These are phyloP conservation scores for Heteromormyrus szaboi DNA, from an alignment of 2,797 vertebrate species.

Conservation along the genomic window DNA sequence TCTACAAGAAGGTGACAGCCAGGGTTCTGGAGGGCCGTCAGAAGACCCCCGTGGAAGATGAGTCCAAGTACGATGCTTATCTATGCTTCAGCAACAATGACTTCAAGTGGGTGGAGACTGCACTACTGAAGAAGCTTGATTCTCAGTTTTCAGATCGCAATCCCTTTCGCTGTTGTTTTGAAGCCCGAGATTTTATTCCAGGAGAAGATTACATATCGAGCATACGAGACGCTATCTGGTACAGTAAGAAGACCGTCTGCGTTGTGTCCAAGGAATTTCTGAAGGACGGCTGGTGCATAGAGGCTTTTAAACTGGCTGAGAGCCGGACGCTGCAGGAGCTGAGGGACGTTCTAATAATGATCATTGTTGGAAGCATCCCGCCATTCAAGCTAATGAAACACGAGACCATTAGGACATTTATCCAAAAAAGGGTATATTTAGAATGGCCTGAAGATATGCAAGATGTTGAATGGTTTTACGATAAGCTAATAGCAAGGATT, in stretches of 20 bases:
- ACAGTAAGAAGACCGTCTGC: conserved; percentile 75
- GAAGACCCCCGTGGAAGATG: conserved; percentile 16
- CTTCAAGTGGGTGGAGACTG: conserved; percentile 76
- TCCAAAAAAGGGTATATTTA: conserved; percentile 66
- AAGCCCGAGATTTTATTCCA: conserved; percentile 83
- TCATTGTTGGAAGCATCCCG: conserved; percentile 74
- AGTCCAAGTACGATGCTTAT: conserved; percentile 67
- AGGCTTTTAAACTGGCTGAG: conserved; percentile 76
- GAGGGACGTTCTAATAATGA: conserved; percentile 65
- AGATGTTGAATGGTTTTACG: conserved; percentile 78
- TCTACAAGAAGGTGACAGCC: conserved; percentile 58
- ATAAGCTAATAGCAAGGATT: conserved; percentile 62
- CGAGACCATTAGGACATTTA: conserved; percentile 60
- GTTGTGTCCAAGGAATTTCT: conserved; percentile 81
- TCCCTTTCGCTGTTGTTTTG: conserved; percentile 74
- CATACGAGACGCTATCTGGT: conserved; percentile 77
- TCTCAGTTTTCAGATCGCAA: conserved; percentile 71
- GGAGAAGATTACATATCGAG: conserved; percentile 76
- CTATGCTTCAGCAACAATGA: conserved; percentile 76
- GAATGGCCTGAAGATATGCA: conserved; percentile 81
- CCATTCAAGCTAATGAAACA: conserved; percentile 70
- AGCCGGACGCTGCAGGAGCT: conserved; percentile 67
- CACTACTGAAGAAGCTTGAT: conserved; percentile 72
- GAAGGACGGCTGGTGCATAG: conserved; percentile 83
- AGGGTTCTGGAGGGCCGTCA: conserved; percentile 44